Conservation (phyloP, 2,888 invertebrate genomes). For the Willowsia nigromaculata region DNA sequence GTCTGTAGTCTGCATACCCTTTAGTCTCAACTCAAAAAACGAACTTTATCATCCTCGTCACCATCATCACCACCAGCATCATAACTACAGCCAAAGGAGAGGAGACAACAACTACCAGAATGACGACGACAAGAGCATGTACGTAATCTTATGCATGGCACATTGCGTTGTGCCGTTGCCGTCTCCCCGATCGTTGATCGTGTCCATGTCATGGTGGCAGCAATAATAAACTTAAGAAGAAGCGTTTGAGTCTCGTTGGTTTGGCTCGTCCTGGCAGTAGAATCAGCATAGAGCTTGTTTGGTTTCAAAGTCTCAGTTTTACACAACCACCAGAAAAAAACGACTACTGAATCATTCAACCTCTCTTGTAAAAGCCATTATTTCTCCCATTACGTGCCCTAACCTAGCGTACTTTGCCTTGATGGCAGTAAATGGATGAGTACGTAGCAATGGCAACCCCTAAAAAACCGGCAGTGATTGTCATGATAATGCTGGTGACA, state of each 20-base stretch:
- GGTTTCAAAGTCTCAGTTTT: slow-evolving; percentile 33
- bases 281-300: background rate
- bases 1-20: background rate
- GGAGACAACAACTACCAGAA: slow-evolving; percentile 7
- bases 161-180: slow-evolving; percentile 2
- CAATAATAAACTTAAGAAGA: background rate
- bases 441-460: background rate
- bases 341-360: slow-evolving; percentile 58
- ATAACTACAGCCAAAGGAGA: background rate
- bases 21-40: slow-evolving; percentile 9
- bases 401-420: slow-evolving; percentile 53
- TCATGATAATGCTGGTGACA: slow-evolving; percentile 29
- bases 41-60: background rate
- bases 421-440: slow-evolving; percentile 23
- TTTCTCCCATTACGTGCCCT: slow-evolving; percentile 45
- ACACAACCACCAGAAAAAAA: slow-evolving; percentile 14
- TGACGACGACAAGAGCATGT: background rate
- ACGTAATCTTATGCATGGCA: background rate
- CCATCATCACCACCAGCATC: background rate
- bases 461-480: slow-evolving; percentile 10
- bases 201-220: slow-evolving; percentile 18
- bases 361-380: slow-evolving; percentile 56
- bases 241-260: background rate
- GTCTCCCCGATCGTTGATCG: slow-evolving; percentile 21
- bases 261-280: background rate